A percentile compares a stretch with the other conserved stretches of the same genome.
These are phyloP conservation scores for Bibio marci DNA, from an alignment of 2,888 invertebrate species.

Conservation along the genomic window DNA sequence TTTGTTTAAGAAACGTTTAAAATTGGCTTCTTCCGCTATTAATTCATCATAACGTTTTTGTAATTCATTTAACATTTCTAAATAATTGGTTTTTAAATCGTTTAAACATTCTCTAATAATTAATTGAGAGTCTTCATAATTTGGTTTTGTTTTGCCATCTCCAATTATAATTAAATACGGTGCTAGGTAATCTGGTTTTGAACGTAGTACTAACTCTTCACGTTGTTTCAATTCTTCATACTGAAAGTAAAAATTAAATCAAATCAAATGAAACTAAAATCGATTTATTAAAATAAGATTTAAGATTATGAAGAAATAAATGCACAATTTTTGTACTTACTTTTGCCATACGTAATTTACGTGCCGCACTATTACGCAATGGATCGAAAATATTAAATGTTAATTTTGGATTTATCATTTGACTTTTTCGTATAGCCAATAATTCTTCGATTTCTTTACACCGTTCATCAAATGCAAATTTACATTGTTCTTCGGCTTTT, in stretches of 20 bases:
- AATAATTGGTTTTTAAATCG: constrained; percentile 45
- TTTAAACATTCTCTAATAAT: constrained; percentile 35
- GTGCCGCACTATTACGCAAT: constrained; percentile 34
- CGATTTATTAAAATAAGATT: neutral
- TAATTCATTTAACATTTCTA: constrained; percentile 43
- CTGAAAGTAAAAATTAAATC: constrained; percentile 11
- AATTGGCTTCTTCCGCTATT: constrained; percentile 21
- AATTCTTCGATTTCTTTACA: constrained; percentile 27
- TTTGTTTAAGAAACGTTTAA: constrained; percentile 23
- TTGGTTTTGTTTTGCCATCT: constrained; percentile 22
- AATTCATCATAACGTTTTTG: constrained; percentile 47
- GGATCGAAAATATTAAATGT: constrained; percentile 36
- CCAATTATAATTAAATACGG: constrained; percentile 40
- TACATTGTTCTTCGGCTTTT: constrained; percentile 38
- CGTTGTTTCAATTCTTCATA: constrained; percentile 21
- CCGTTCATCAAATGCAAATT: constrained; percentile 34
- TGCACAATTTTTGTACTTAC: constrained; percentile 19
- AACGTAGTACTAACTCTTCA: constrained; percentile 31
- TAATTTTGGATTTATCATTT: constrained; percentile 32
- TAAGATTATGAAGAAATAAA: neutral
- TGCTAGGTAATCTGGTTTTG: constrained; percentile 36
- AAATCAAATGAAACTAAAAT: too few species aligned
- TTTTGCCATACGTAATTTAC: constrained; percentile 30
- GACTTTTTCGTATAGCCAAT: constrained; percentile 29
- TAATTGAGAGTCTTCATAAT: constrained; percentile 17